Conservation (phyloP, 1,140 invertebrate species). For the Asobara japonica region DNA sequence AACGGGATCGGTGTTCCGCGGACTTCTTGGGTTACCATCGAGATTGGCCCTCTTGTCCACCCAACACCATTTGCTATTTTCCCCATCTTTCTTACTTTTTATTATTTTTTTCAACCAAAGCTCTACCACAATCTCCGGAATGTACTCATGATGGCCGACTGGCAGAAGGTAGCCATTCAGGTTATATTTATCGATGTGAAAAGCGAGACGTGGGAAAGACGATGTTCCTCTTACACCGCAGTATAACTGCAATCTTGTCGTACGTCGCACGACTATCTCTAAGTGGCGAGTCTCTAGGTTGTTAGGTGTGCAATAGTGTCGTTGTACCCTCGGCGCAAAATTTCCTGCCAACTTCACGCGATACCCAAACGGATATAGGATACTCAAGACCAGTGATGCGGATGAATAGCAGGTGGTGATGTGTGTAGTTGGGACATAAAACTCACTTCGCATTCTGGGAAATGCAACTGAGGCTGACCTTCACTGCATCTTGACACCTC, state of each 20-base stretch:
- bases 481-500: not conserved
- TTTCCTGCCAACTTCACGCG: slow-evolving; percentile 13
- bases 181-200: slow-evolving; percentile 25
- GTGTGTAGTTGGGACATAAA: not conserved
- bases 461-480: not conserved
- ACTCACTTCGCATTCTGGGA: no score
- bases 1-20: slow-evolving; percentile 9
- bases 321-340: not conserved
- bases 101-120: no score
- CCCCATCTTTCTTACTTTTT: not conserved
- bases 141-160: not conserved
- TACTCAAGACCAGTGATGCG: not conserved
- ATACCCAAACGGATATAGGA: not conserved
- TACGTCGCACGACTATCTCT: slow-evolving; percentile 20
- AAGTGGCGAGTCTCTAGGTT: not conserved
- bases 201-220: slow-evolving; percentile 23
- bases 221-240: not conserved
- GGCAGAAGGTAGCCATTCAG: not conserved
- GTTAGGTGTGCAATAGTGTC: not conserved
- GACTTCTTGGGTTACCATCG: slow-evolving; percentile 20
- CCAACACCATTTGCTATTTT: not conserved
- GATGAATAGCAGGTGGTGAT: not conserved
- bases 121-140: not conserved
- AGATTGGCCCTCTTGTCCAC: not conserved
- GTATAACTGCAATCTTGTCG: slow-evolving; percentile 15